phyloP scores from a whole-genome alignment of 1,140 invertebrate species.

The Ylistrum balloti region DNA sequence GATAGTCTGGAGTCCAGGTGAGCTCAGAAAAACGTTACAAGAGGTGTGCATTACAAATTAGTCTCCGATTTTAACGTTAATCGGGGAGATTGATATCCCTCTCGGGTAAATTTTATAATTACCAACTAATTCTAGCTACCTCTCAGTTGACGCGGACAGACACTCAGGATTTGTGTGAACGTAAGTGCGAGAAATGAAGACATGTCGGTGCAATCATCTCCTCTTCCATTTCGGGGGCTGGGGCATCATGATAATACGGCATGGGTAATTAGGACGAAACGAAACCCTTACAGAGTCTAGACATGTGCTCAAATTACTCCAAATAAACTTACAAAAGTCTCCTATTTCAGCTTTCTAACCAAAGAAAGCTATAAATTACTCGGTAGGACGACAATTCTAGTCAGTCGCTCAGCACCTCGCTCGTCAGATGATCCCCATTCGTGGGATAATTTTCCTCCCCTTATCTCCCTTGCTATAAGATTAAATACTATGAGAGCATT shows the following conservation, averaged over 20 bases:
- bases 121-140: slow-evolving; percentile 38
- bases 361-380: slow-evolving; percentile 41
- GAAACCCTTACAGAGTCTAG: slow-evolving; percentile 42
- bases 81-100: slow-evolving; percentile 30
- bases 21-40: slow-evolving; percentile 34
- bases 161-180: background rate
- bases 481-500: too few species aligned
- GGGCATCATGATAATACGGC: background rate
- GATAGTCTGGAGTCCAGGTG: slow-evolving; percentile 23
- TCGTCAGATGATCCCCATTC: background rate
- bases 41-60: slow-evolving; percentile 22
- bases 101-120: slow-evolving; percentile 40
- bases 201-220: background rate
- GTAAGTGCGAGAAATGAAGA: slow-evolving; percentile 21
- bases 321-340: slow-evolving; percentile 43
- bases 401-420: slow-evolving; percentile 11
- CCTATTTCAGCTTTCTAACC: slow-evolving; percentile 40
- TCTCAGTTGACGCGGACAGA: background rate
- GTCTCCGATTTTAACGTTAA: slow-evolving; percentile 33
- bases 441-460: background rate
- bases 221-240: slow-evolving; percentile 9
- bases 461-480: slow-evolving; percentile 8
- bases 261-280: slow-evolving; percentile 46
- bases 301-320: slow-evolving; percentile 37
- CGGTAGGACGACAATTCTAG: background rate